A percentile compares a stretch with the other conserved stretches of the same genome.
These are phyloP conservation scores for Oenanthe melanoleuca DNA, from an alignment of 2,113 vertebrate genomes.

Conservation along the genomic window DNA sequence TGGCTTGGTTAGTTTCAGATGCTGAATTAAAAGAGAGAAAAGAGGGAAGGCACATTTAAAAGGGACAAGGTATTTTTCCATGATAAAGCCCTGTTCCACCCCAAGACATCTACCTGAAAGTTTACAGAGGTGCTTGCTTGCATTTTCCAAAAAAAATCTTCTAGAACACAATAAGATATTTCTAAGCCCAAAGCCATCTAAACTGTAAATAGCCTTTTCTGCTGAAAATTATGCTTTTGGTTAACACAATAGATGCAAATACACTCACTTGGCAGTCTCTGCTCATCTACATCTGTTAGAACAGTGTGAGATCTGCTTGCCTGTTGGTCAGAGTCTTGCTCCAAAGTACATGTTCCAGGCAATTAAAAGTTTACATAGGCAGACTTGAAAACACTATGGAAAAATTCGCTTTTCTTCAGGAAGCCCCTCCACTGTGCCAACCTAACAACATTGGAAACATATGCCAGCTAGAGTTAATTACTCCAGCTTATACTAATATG, in stretches of 20 bases:
- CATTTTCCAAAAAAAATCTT: not conserved
- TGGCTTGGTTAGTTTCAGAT: constrained; percentile 32
- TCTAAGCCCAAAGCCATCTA: not conserved
- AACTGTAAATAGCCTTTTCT: constrained; percentile 40
- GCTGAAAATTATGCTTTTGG: constrained; percentile 37
- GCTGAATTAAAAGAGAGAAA: constrained; percentile 28
- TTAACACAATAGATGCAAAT: constrained; percentile 45
- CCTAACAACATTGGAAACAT: constrained; percentile 49
- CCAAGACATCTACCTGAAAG: not conserved
- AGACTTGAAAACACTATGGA: constrained; percentile 49
- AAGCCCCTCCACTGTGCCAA: constrained; percentile 52
- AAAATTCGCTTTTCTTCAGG: constrained; percentile 56
- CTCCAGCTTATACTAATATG: constrained; percentile 53
- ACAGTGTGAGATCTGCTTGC: constrained; percentile 61
- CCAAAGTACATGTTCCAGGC: constrained; percentile 45
- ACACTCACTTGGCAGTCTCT: constrained; percentile 45
- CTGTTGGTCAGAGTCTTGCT: constrained; percentile 63
- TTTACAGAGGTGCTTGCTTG: not conserved
- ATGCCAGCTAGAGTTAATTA: constrained; percentile 65
- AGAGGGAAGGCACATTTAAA: not conserved
- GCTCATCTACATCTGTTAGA: constrained; percentile 63
- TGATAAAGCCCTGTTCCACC: not conserved
- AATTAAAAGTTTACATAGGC: constrained; percentile 65
- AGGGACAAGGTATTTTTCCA: not conserved
- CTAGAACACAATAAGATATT: not conserved